phyloP scores from a whole-genome alignment of 1,140 invertebrate genomes.

The Lepidurus apus region DNA sequence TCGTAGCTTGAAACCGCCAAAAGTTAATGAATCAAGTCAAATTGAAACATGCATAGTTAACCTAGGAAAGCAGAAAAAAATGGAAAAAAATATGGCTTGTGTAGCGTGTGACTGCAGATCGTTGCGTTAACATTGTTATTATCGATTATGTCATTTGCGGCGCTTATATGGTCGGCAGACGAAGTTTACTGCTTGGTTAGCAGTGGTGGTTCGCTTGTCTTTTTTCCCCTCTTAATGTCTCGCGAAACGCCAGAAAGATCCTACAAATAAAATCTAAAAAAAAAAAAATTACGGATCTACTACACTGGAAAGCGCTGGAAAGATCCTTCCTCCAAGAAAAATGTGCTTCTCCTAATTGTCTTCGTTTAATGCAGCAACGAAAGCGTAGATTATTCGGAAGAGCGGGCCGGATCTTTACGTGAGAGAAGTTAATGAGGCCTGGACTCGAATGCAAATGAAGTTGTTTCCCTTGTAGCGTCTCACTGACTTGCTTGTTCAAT shows the following conservation, averaged over 20 bases:
- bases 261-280: neutral
- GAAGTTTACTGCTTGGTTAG: constrained; percentile 6
- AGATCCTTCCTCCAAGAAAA: neutral
- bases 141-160: constrained; percentile 15
- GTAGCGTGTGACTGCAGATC: neutral
- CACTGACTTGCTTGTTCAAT: neutral
- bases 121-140: neutral
- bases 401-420: constrained; percentile 1
- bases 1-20: no score
- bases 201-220: neutral
- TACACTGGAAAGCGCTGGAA: neutral
- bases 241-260: neutral
- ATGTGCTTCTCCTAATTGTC: neutral
- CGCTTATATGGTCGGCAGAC: neutral
- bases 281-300: neutral
- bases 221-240: neutral
- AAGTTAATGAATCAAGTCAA: no score
- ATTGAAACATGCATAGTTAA: neutral
- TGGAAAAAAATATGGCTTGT: neutral
- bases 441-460: constrained; percentile 3
- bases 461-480: neutral
- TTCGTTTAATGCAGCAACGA: neutral
- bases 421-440: neutral
- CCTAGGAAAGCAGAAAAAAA: neutral
- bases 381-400: constrained; percentile 2